A percentile compares a stretch with the other conserved stretches of the same genome.
phyloP scores from a whole-genome alignment of 1,140 invertebrate species.

The Adelges cooleyi region DNA sequence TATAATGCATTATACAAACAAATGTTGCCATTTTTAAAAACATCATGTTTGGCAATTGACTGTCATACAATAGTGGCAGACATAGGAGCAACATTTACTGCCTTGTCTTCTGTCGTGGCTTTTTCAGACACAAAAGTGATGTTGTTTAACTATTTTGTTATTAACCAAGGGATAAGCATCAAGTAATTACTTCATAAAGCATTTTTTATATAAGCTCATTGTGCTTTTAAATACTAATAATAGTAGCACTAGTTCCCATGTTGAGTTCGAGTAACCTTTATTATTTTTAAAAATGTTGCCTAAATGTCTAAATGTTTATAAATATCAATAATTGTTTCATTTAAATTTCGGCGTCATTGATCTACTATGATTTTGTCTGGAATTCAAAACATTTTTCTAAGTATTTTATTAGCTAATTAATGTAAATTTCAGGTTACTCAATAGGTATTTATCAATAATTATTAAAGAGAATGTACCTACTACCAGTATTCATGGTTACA shows the following conservation, averaged over 20 bases:
- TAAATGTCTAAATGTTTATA: too few relatives aligned
- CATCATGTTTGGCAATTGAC: neutral
- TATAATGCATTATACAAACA: neutral
- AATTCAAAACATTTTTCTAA: too few relatives aligned
- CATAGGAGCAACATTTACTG: neutral
- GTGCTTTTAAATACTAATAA: too few relatives aligned
- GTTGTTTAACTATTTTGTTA: constrained; percentile 20
- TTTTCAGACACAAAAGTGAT: constrained; percentile 11
- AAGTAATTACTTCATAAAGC: neutral
- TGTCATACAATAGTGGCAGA: constrained; percentile 17
- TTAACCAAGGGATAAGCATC: constrained; percentile 16
- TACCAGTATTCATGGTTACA: constrained; percentile 5
- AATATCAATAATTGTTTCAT: too few relatives aligned
- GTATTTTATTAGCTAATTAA: too few relatives aligned
- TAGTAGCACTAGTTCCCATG: too few relatives aligned
- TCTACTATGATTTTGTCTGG: too few relatives aligned
- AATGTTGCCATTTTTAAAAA: constrained; percentile 16
- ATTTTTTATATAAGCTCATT: too few relatives aligned
- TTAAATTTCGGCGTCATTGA: too few relatives aligned
- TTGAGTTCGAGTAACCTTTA: too few relatives aligned
- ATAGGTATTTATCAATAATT: constrained; percentile 11
- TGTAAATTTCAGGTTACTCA: constrained; percentile 1
- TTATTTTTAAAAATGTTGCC: too few relatives aligned
- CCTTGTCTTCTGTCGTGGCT: neutral
- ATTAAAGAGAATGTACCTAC: constrained; percentile 15